Conservation (phyloP, 2,888 invertebrate genomes). For the Lasioglossum lativentre region DNA sequence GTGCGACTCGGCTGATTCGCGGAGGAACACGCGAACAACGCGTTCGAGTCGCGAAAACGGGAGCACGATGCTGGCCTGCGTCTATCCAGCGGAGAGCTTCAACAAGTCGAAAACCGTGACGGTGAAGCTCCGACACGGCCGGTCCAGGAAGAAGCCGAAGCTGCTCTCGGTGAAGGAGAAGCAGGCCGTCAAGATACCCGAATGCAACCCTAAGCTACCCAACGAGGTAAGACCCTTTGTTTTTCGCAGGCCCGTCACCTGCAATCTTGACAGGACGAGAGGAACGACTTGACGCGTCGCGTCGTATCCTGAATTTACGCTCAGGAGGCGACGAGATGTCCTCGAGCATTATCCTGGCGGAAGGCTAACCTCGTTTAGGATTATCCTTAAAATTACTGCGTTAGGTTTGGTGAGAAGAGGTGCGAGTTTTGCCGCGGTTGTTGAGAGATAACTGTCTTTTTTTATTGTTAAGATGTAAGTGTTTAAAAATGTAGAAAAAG, state of each 20-base stretch:
- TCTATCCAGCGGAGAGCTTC: constrained; percentile 82
- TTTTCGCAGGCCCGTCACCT: neutral
- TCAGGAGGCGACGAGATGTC: neutral
- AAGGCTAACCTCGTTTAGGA: neutral
- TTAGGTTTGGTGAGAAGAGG: too few relatives aligned
- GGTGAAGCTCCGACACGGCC: constrained; percentile 79
- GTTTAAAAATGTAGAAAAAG: too few relatives aligned
- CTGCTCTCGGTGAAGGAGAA: constrained; percentile 76
- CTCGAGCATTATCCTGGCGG: neutral
- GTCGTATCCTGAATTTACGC: neutral
- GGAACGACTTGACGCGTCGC: neutral
- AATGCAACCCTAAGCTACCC: constrained; percentile 57
- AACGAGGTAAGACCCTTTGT: constrained; percentile 74
- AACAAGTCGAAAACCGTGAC: constrained; percentile 79
- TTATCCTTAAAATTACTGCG: neutral
- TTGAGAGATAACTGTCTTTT: neutral
- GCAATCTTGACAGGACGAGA: neutral
- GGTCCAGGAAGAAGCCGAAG: constrained; percentile 78
- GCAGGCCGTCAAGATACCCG: constrained; percentile 50
- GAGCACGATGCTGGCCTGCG: constrained; percentile 80
- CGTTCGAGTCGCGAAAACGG: constrained; percentile 32
- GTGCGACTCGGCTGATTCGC: constrained; percentile 12
- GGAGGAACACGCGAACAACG: neutral
- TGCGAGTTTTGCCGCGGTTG: neutral
- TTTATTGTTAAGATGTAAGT: too few relatives aligned